Conservation (phyloP, 2,888 invertebrate genomes). For the Leucophenga maculata region DNA sequence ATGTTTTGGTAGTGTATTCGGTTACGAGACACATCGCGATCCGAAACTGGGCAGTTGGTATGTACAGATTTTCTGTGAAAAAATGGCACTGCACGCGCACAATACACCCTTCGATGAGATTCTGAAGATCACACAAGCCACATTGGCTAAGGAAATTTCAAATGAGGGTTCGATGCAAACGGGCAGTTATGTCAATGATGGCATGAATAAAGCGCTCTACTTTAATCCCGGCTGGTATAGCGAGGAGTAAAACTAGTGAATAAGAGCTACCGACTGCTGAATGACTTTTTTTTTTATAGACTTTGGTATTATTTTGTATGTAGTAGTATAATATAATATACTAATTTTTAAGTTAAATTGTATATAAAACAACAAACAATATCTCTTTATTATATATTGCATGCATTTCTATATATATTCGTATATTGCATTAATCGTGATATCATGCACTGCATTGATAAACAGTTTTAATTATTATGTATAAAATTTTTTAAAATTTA, state of each 20-base stretch:
- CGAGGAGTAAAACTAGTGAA: conserved; percentile 24
- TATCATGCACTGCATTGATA: no score
- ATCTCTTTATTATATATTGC: no score
- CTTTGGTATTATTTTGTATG: no score
- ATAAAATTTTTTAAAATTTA: no score
- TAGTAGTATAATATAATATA: no score
- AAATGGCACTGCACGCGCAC: conserved; percentile 78
- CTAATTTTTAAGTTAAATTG: no score
- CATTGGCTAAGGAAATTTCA: conserved; percentile 71
- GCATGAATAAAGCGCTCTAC: conserved; percentile 78
- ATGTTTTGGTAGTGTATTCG: conserved; percentile 78
- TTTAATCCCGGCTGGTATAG: conserved; percentile 77
- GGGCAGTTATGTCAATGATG: conserved; percentile 77
- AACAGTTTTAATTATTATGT: no score
- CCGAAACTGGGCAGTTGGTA: conserved; percentile 79
- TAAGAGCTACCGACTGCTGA: no score
- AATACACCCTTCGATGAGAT: conserved; percentile 78
- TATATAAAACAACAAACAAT: no score
- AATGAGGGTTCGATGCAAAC: conserved; percentile 74
- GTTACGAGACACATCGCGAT: conserved; percentile 75
- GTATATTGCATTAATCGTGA: no score
- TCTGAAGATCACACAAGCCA: conserved; percentile 77
- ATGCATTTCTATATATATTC: no score
- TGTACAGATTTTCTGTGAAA: conserved; percentile 79
- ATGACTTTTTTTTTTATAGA: neutral